Evolutionary conservation across 2,797 vertebrate species (phyloP).

Genomic region (Anabacerthia variegaticeps): DNA sequence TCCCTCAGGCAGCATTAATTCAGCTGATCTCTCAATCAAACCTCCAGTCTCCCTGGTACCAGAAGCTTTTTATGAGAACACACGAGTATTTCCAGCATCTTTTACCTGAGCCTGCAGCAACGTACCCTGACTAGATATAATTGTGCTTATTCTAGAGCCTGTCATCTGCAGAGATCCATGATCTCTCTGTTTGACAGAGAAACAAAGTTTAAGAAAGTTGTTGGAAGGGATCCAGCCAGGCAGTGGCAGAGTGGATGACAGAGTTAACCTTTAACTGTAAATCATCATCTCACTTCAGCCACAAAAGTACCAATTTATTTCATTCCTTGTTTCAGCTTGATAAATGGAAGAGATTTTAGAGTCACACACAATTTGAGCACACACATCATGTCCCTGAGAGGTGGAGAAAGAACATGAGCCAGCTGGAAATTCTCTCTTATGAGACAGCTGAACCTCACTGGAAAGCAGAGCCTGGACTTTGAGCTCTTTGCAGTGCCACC

Average conservation of each 20-base stretch:
- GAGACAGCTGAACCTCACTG: neutral
- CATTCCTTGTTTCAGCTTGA: neutral
- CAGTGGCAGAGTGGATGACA: neutral
- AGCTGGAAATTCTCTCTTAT: neutral
- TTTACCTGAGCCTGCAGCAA: neutral
- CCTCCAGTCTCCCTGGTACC: neutral
- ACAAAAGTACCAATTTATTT: neutral
- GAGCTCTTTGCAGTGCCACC: neutral
- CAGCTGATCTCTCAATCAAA: slow-evolving; percentile 14
- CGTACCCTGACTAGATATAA: neutral
- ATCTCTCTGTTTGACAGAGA: neutral
- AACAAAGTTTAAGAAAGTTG: neutral
- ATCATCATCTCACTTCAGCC: neutral
- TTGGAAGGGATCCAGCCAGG: neutral
- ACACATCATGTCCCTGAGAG: neutral
- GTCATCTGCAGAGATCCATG: neutral
- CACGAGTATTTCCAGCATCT: neutral
- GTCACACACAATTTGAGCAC: neutral
- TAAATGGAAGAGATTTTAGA: neutral
- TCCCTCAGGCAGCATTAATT: neutral
- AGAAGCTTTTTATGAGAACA: neutral
- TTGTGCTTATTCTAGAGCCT: neutral
- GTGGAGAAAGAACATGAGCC: neutral
- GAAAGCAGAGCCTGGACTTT: neutral
- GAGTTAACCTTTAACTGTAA: neutral